Evolutionary conservation across 1,140 invertebrate species (phyloP).

Genomic region (Hesperophylax magnus): DNA sequence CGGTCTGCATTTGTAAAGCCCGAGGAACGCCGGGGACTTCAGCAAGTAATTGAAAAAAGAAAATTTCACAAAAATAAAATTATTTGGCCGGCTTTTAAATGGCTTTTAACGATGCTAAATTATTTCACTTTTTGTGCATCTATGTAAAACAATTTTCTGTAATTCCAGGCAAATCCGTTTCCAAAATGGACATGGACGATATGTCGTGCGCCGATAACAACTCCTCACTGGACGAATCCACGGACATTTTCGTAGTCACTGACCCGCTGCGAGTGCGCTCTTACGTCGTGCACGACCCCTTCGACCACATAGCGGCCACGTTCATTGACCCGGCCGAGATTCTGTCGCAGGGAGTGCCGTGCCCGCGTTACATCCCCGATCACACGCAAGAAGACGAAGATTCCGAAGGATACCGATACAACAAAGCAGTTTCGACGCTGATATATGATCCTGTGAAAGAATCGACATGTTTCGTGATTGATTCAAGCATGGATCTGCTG

Average conservation of each 20-base stretch:
- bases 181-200: slow-evolving; percentile 59
- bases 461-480: slow-evolving; percentile 64
- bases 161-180: slow-evolving; percentile 42
- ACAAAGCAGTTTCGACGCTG: slow-evolving; percentile 54
- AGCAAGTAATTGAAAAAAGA: no score
- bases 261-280: slow-evolving; percentile 61
- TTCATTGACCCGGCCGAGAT: slow-evolving; percentile 63
- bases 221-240: slow-evolving; percentile 61
- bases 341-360: slow-evolving; percentile 43
- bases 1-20: no score
- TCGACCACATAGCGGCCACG: slow-evolving; percentile 60
- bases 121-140: no score
- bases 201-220: slow-evolving; percentile 62
- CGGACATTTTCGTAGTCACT: slow-evolving; percentile 66
- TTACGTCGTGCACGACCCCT: slow-evolving; percentile 64
- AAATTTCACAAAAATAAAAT: no score
- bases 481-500: slow-evolving; percentile 58
- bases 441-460: slow-evolving; percentile 61
- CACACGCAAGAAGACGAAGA: neutral
- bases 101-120: no score
- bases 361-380: slow-evolving; percentile 19
- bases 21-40: no score
- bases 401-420: no score
- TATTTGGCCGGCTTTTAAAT: no score
- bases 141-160: neutral